Conservation (phyloP, 2,797 vertebrate species). For the Sebastes itinus region DNA sequence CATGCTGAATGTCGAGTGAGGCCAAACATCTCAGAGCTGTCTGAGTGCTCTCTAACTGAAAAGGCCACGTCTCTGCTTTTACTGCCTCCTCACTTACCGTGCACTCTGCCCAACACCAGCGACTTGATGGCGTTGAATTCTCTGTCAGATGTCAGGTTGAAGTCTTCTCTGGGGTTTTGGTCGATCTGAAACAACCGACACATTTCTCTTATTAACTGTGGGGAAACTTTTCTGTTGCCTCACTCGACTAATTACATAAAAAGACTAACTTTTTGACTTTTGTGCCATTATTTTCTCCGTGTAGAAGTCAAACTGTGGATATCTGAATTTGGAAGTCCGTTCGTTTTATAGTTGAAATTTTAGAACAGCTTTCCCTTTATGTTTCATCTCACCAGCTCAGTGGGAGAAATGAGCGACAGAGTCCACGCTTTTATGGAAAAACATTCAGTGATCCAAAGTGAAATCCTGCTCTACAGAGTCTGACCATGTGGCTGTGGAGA, state of each 20-base stretch:
- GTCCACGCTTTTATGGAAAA: conserved; percentile 17
- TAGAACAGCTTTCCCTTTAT: background rate
- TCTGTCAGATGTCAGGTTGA: conserved; percentile 41
- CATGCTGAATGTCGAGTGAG: background rate
- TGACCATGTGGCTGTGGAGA: background rate
- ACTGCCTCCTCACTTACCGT: conserved; percentile 63
- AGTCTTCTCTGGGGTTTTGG: conserved; percentile 11
- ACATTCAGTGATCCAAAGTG: background rate
- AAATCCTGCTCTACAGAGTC: conserved; percentile 21
- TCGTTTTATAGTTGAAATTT: background rate
- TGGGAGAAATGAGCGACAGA: background rate
- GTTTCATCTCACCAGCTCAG: conserved; percentile 17
- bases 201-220: background rate
- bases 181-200: conserved; percentile 8
- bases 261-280: background rate
- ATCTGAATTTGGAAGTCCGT: background rate
- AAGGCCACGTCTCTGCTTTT: background rate
- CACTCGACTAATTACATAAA: background rate
- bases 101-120: conserved; percentile 16
- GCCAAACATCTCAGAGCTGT: background rate
- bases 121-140: conserved; percentile 82
- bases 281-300: background rate
- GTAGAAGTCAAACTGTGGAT: background rate
- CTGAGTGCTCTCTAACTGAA: conserved; percentile 12
- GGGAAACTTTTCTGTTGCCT: background rate